Conservation (phyloP, 1,140 invertebrate species). For the Drosophila mojavensis region DNA sequence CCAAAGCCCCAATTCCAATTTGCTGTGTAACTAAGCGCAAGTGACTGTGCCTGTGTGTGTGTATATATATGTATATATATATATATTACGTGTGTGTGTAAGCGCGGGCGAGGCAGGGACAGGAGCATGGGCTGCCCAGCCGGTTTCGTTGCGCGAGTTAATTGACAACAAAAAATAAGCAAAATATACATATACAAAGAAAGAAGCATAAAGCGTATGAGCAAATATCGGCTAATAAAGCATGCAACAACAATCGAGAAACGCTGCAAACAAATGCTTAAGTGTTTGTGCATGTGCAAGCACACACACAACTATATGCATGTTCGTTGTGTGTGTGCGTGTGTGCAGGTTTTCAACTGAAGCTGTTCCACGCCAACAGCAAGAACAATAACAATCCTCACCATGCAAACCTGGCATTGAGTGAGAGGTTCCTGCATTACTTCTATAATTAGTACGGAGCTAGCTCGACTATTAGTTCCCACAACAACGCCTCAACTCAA, state of each 20-base stretch:
- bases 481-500: slow-evolving; percentile 1
- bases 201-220: slow-evolving; percentile 39
- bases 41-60: slow-evolving; percentile 22
- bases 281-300: slow-evolving; percentile 22
- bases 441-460: slow-evolving; percentile 45
- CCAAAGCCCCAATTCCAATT: slow-evolving; percentile 32
- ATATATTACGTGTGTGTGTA: slow-evolving; percentile 7
- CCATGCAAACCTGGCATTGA: slow-evolving; percentile 23
- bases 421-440: slow-evolving; percentile 15
- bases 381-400: slow-evolving; percentile 10
- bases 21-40: slow-evolving; percentile 15
- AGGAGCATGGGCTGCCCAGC: slow-evolving; percentile 57
- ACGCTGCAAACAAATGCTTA: slow-evolving; percentile 42
- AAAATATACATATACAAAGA: slow-evolving; percentile 32
- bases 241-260: slow-evolving; percentile 37
- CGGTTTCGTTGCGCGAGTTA: slow-evolving; percentile 63
- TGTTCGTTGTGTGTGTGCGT: slow-evolving; percentile 23
- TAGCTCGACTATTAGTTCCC: slow-evolving; percentile 7
- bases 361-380: not conserved
- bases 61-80: slow-evolving; percentile 5
- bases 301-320: slow-evolving; percentile 1
- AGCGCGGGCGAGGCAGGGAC: slow-evolving; percentile 47
- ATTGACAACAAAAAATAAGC: slow-evolving; percentile 71
- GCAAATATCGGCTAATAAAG: slow-evolving; percentile 46
- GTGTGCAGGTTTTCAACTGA: slow-evolving; percentile 19